phyloP scores from a whole-genome alignment of 2,113 vertebrate genomes.

The Sminthopsis crassicaudata region DNA sequence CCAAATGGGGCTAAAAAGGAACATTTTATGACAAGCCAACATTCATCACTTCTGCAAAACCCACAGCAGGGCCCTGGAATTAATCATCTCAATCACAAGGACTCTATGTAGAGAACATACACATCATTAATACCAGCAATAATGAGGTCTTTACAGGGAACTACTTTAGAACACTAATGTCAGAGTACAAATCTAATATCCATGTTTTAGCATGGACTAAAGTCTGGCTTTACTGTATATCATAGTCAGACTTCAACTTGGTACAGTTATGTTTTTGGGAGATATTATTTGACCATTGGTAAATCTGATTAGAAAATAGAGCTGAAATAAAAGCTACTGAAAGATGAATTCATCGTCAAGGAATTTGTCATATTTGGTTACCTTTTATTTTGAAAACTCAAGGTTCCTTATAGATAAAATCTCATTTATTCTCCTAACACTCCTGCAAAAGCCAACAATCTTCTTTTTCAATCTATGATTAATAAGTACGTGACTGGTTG shows the following conservation, averaged over 20 bases:
- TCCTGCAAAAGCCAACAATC: neutral
- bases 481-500: neutral
- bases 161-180: neutral
- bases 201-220: neutral
- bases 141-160: neutral
- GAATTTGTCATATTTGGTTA: neutral
- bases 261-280: neutral
- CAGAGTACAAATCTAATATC: neutral
- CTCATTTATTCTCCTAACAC: neutral
- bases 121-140: neutral
- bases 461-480: neutral
- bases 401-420: neutral
- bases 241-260: neutral
- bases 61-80: neutral
- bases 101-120: neutral
- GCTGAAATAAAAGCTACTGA: neutral
- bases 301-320: neutral
- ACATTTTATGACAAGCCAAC: neutral
- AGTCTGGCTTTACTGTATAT: neutral
- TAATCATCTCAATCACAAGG: neutral
- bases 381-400: neutral
- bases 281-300: neutral
- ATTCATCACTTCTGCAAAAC: neutral
- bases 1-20: neutral
- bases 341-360: neutral